Conservation (phyloP, 2,888 invertebrate species). For the Cataglyphis livida region DNA sequence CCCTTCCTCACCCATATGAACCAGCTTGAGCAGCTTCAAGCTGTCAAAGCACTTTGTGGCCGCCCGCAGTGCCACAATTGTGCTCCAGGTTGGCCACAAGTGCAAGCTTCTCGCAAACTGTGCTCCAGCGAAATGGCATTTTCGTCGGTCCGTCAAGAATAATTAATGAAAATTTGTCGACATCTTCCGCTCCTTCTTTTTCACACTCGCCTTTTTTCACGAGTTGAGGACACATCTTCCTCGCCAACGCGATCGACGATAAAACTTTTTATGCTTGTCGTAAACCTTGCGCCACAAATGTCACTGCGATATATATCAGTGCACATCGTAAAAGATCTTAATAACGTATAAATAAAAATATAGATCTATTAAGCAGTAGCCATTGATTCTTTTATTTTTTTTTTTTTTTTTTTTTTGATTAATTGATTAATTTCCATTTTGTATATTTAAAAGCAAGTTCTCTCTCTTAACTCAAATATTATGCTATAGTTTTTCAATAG, state of each 20-base stretch:
- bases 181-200: not conserved
- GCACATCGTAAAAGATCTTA: not conserved
- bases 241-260: conserved; percentile 18
- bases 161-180: conserved; percentile 55
- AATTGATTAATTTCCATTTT: not conserved
- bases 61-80: conserved; percentile 64
- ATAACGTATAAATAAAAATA: not conserved
- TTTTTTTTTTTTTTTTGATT: not conserved
- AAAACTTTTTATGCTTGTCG: conserved; percentile 56
- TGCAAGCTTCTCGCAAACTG: conserved; percentile 5
- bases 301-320: conserved; percentile 4
- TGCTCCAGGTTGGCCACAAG: conserved; percentile 54
- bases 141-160: conserved; percentile 24
- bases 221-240: not conserved
- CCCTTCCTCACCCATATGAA: conserved; percentile 11
- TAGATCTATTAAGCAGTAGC: not conserved
- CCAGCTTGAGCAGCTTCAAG: conserved; percentile 12
- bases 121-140: conserved; percentile 21
- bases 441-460: not conserved
- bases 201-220: not conserved
- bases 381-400: not conserved
- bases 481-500: not conserved
- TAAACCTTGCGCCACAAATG: conserved; percentile 49
- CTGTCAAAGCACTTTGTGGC: conserved; percentile 70
- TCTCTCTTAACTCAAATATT: not conserved